These are phyloP conservation scores for Autographa pulchrina DNA, from an alignment of 2,888 invertebrate genomes.

Conservation along the genomic window DNA sequence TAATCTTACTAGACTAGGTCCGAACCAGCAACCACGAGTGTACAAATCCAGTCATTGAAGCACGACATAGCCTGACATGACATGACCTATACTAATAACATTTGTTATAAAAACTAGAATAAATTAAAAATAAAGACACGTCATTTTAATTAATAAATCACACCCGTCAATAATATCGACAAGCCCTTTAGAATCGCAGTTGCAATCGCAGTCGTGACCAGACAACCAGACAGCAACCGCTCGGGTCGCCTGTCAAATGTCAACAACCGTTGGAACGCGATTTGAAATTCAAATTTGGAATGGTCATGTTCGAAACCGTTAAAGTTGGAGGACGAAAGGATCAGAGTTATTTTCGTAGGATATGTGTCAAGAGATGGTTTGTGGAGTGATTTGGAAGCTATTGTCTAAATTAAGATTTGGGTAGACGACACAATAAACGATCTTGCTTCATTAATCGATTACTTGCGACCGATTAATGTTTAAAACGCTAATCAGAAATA, in stretches of 20 bases:
- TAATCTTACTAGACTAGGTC: no score
- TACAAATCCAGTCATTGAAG: no score
- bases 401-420: background rate
- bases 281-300: slow-evolving; percentile 75
- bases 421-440: no score
- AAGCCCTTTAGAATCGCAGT: slow-evolving; percentile 37
- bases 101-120: no score
- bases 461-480: no score
- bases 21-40: no score
- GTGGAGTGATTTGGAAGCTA: background rate
- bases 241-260: slow-evolving; percentile 71
- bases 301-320: slow-evolving; percentile 49
- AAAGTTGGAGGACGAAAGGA: slow-evolving; percentile 38
- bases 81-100: no score
- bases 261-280: slow-evolving; percentile 71
- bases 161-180: slow-evolving; percentile 37
- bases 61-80: no score
- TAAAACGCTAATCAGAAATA: no score
- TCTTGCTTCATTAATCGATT: no score
- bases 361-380: slow-evolving; percentile 2
- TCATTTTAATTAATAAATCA: slow-evolving; percentile 18
- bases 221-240: slow-evolving; percentile 58
- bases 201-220: slow-evolving; percentile 52
- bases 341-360: slow-evolving; percentile 6
- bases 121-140: background rate